Base-by-base conservation (phyloP, 1,140 invertebrate genomes). In the Ericerus pela region DNA sequence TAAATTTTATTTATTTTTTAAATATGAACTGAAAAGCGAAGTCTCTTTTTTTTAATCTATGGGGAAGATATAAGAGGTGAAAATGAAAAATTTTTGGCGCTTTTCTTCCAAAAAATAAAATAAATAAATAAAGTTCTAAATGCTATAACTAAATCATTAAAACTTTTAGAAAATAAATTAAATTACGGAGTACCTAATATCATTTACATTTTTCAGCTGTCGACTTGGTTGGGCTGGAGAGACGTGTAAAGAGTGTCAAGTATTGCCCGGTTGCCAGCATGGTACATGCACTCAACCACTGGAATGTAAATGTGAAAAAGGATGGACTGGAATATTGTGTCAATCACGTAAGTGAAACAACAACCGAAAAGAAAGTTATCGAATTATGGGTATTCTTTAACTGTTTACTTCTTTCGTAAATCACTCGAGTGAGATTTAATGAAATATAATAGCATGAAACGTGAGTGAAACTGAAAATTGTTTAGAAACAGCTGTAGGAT, bases 261-360 rank as follows among this genome's bases (percentile, higher is more conserved):
- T 82, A 3, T 67, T 88, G 61, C 79, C 85, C 58, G 87, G 87
- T 66, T 84, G 85, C 69, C 75, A 84, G 69, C 76, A 85, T 64
- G 82, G 86, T 47, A 81, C 81, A 62, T 90, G 82, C 72, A 82
- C 81, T 67, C 86, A 81, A 67, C 85, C 81, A 31, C 71, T 89
- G 1, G 85, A 90, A 68, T 92, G 87, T 72, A 80, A 83, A 62
- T 93, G 89, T 64, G 71, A 82, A 20, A 80, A 84, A 2, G 91
- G 91, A 16, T 96, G 82, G 70, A 88, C 83, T 47, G 93, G 92
- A 37, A 74, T 86, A 51, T 75, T 92, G 47, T 91, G 86, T 68
- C 84, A 93, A 69, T 84, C 77, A 51, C 81, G 87, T 90, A 70
- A 82, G 81, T 76, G n/a, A n/a, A n/a, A n/a, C n/a, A n/a, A n/a